Percentiles rank a stretch among this genome's conserved stretches.
Evolutionary conservation across 2,888 invertebrate species (phyloP).

Genomic region (Mythimna loreyi): DNA sequence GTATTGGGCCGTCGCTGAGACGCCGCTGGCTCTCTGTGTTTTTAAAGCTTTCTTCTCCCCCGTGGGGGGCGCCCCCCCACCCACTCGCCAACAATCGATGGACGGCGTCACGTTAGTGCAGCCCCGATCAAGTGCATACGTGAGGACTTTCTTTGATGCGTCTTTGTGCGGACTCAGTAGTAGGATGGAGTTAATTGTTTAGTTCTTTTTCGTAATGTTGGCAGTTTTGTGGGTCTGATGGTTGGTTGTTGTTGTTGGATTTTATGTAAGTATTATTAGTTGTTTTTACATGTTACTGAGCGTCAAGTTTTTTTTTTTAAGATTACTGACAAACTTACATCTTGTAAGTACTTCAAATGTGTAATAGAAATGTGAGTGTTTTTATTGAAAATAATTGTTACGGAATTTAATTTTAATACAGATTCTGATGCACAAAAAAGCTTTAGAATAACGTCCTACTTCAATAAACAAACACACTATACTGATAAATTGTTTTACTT

Average conservation of each 20-base stretch:
- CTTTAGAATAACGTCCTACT: background rate
- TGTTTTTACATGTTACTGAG: background rate
- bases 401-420: background rate
- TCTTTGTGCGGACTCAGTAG: conserved; percentile 74
- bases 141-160: conserved; percentile 87
- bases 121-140: conserved; percentile 89
- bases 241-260: conserved; percentile 8
- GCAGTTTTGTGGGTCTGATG: conserved; percentile 35
- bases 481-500: too few relatives aligned
- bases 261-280: background rate
- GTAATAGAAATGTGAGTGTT: background rate
- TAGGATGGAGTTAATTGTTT: conserved; percentile 67
- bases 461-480: background rate
- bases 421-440: background rate
- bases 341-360: background rate
- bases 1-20: conserved; percentile 89
- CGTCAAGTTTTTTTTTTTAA: background rate
- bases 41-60: conserved; percentile 80
- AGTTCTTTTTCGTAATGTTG: conserved; percentile 59
- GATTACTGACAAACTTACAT: background rate
- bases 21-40: conserved; percentile 83
- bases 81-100: conserved; percentile 84
- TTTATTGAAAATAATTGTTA: background rate
- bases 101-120: conserved; percentile 86
- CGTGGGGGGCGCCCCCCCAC: conserved; percentile 43